Conservation (phyloP, 2,113 vertebrate genomes). For the Oryzias javanicus region DNA sequence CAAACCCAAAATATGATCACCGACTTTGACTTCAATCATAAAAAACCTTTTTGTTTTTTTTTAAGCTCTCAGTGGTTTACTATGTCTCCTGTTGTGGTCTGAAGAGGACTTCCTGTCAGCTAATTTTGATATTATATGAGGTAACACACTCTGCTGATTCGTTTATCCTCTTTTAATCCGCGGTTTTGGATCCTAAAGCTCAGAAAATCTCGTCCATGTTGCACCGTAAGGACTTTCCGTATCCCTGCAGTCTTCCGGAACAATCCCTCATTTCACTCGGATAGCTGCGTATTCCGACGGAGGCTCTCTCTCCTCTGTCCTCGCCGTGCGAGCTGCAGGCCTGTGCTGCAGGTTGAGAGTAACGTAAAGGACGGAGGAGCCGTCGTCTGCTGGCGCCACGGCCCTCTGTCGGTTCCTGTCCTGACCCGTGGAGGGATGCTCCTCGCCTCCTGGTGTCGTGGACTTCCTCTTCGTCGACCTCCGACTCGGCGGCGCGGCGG, state of each 20-base stretch:
- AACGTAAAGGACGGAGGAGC: conserved; percentile 56
- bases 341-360: conserved; percentile 49
- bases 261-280: conserved; percentile 28
- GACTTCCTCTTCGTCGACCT: conserved; percentile 12
- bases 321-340: not conserved
- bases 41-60: too few relatives aligned
- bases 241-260: conserved; percentile 5
- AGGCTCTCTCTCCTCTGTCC: conserved; percentile 29
- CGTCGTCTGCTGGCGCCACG: rapidly evolving
- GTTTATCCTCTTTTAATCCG: too few relatives aligned
- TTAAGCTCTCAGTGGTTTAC: too few relatives aligned
- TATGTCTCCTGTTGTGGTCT: too few relatives aligned
- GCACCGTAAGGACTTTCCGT: not conserved
- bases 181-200: too few relatives aligned
- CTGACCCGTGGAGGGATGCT: not conserved
- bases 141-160: too few relatives aligned
- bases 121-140: too few relatives aligned
- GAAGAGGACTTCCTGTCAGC: too few relatives aligned
- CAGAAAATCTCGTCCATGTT: conserved; percentile 2
- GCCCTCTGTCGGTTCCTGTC: not conserved
- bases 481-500: not conserved
- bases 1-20: too few relatives aligned
- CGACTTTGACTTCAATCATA: too few relatives aligned
- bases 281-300: conserved; percentile 72
- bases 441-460: not conserved